Evolutionary conservation across 2,113 vertebrate genomes (phyloP), one percentile per base, ranked within the genome.

Genomic region (Siniperca knerii): DNA sequence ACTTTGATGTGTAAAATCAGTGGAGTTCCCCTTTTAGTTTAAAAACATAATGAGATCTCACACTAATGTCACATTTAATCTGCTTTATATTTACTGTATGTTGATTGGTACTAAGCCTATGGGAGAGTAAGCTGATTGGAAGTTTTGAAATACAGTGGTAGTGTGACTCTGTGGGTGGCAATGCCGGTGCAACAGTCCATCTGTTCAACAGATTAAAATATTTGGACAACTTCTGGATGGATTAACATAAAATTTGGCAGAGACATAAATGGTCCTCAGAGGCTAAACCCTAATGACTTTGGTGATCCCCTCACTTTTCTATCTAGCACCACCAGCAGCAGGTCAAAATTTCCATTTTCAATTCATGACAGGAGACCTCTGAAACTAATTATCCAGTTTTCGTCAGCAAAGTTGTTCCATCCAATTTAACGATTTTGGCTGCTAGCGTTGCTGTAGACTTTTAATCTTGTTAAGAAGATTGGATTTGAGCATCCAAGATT

Each of bases 151-250:
- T 37, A 55, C 73, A 72, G 18, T 50, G 44, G n/a, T 46, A 54
- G 54, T 69, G 61, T 52, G 48, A 61, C 72, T 80, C 62, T 55
- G 10, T n/a, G 66, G 40, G 68, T 44, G 77, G 64, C 66, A 54
- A 42, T 84, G 57, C 50, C 42, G 21, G 40, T 75, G 52, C 46
- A 72, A n/a, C 66, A 42, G 67, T 44, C 80, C 86, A 87, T 90
- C 82, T 90, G 82, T 87, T 79, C 79, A 81, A 85, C 46, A 75
- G 75, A 87, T 77, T 87, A 84, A 90, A 85, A 87, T 77, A 83
- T 75, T 8, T 67, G 52, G 64, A 84, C 67, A 90, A 87, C 20
- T 57, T 69, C 42, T 52, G 48, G 44, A 54, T 77, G 62, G 81
- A 88, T 87, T 90, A 87, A 55, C 48, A 82, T 68, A 61, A 60